Base-by-base conservation (phyloP, 2,113 vertebrate species). In the Nansenia antarctica region DNA sequence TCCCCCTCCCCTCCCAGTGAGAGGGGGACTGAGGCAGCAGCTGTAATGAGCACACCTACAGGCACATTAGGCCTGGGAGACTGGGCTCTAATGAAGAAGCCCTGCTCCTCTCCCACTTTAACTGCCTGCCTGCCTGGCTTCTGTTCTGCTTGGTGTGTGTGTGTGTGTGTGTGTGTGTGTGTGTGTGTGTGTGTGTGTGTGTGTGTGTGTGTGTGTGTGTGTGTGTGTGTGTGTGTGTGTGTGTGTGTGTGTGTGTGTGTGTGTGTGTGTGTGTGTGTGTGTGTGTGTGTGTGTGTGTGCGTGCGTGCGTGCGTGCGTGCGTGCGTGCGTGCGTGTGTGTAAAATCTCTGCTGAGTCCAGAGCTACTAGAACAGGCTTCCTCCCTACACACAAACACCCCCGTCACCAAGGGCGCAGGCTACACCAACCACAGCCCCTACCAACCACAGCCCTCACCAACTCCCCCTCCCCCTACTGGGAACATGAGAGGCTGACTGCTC, bases 21-120 rank as follows among this genome's bases (percentile, higher is more conserved):
- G 57, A 61, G 76, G 71, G 6, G 69, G 76, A 63, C 63, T 30
- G 65, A 74, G 60, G 81, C 78, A 64, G 54, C 65, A 77, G 77
- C 47, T 65, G 74, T 88, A 90, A 89, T 87, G 85, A 89, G 84
- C 73, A 76, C 79, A 79, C 88, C 63, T n/a, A 57, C 62, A 18
- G 83, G 86, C 79, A 69, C 81, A 81, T 85, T 85, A 81, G 70
- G 79, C 80, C 74, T 73, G 69, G 77, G 72, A 81, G 75, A 86
- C 82, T 68, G 76, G 81, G 76, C 75, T 70, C 82, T 84, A 82
- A 89, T 88, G 84, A 88, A 84, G 84, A 88, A 84, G 78, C 80
- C 74, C 77, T 74, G 73, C 34, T 49, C 42, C 26, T 31, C 26
- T 69, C 12, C 18, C 42, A 2, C 24, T 42, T 57, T 32, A 31